These are phyloP conservation scores for Limanda limanda DNA, from an alignment of 2,113 vertebrate species.

Conservation along the genomic window DNA sequence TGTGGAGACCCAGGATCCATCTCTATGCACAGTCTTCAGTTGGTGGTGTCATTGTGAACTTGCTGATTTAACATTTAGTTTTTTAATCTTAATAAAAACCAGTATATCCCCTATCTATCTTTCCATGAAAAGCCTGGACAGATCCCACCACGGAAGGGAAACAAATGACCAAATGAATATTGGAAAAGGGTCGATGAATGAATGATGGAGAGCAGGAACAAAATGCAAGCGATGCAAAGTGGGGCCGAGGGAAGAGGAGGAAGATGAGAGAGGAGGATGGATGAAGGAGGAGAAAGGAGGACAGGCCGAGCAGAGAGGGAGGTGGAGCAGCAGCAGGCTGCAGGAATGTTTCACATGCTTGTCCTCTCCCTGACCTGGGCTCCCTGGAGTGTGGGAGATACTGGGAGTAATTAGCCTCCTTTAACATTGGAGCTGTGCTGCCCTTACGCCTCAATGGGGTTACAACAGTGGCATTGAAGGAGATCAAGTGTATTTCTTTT, in stretches of 20 bases:
- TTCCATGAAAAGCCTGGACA: too few relatives aligned
- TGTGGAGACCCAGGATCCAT: too few relatives aligned
- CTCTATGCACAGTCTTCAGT: too few relatives aligned
- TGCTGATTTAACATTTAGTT: too few relatives aligned
- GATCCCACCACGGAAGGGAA: background rate
- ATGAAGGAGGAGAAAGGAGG: slow-evolving; percentile 48
- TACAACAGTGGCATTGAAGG: slow-evolving; percentile 76
- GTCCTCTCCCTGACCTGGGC: slow-evolving; percentile 78
- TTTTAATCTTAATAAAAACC: background rate
- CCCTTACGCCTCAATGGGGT: slow-evolving; percentile 62
- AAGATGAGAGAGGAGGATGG: slow-evolving; percentile 41
- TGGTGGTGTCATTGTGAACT: too few relatives aligned
- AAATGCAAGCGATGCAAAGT: slow-evolving; percentile 33
- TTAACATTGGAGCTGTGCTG: slow-evolving; percentile 70
- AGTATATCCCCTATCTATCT: too few relatives aligned
- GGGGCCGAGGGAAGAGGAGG: slow-evolving; percentile 24
- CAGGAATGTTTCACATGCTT: slow-evolving; percentile 79
- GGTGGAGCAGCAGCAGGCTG: slow-evolving; percentile 55
- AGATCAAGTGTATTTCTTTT: slow-evolving; percentile 69
- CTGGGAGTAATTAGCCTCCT: slow-evolving; percentile 78
- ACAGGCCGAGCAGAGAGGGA: slow-evolving; percentile 50
- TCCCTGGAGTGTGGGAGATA: slow-evolving; percentile 79
- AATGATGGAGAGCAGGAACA: background rate
- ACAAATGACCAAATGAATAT: slow-evolving; percentile 1
- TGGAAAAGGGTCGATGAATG: background rate